These are phyloP conservation scores for Diplodus puntazzo DNA, from an alignment of 2,797 vertebrate species.

Conservation along the genomic window DNA sequence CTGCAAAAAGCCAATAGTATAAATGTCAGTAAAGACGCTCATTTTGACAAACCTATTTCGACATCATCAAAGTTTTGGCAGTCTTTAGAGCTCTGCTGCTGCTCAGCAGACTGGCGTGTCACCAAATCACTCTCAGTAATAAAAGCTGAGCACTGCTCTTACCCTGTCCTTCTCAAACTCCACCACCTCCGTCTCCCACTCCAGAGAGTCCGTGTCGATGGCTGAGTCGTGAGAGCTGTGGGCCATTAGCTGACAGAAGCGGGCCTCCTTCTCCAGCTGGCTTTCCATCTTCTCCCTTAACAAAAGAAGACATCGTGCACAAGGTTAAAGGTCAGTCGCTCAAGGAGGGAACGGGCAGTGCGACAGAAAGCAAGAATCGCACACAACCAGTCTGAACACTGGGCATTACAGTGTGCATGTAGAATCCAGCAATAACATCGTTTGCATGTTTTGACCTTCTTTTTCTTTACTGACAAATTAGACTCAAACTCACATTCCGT, in stretches of 20 bases:
- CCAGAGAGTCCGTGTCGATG: conserved; percentile 97
- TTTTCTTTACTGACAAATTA: not conserved
- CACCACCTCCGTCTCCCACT: conserved; percentile 98
- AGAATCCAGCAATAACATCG: not conserved
- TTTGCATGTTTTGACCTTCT: conserved; percentile 13
- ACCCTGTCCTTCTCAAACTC: conserved; percentile 98
- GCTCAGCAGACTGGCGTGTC: conserved; percentile 30
- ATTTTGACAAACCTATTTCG: conserved; percentile 34
- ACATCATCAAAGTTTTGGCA: conserved; percentile 26
- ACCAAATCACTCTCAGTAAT: conserved; percentile 40
- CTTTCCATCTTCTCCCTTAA: conserved; percentile 96
- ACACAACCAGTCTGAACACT: not conserved
- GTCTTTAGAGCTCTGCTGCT: conserved; percentile 12
- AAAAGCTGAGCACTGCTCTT: conserved; percentile 64
- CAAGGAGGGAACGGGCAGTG: conserved; percentile 28
- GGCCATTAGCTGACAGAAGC: conserved; percentile 95
- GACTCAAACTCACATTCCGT: not conserved
- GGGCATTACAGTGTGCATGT: not conserved
- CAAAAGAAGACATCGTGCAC: conserved; percentile 53
- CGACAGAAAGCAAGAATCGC: conserved; percentile 3
- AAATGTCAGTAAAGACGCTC: conserved; percentile 29
- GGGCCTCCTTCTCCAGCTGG: conserved; percentile 95
- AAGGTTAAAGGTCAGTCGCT: conserved; percentile 58
- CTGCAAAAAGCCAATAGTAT: conserved; percentile 75
- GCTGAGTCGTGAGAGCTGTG: conserved; percentile 98